Evolutionary conservation across 1,140 invertebrate genomes (phyloP), one percentile per base, ranked within the genome.

Genomic region (Tetraneura akinire): DNA sequence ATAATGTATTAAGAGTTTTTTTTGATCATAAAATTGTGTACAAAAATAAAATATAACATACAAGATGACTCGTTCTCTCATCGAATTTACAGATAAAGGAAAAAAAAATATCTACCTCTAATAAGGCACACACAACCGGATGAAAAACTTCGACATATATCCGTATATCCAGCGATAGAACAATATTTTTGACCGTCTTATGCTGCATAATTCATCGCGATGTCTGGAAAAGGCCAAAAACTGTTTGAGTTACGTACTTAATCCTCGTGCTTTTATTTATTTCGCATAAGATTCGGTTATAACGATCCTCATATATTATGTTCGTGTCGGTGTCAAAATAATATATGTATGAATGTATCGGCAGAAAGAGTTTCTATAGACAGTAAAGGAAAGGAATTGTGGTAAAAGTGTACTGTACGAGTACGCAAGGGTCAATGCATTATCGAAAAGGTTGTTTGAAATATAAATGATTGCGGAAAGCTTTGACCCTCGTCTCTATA

Each of bases 381-480:
- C 8, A 37, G 32, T n/a, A n/a, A 37, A 8, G 8, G 32, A 37
- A 37, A 37, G 23, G 23, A 37, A 2, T 14, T 0, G 10, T 21
- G 21, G 37, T 18, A 42, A 45, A 1, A 21, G 32, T n/a, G n/a
- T n/a, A 47, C 10, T 13, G 45, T 8, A 11, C 1, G 11, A 1
- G 10, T 47, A 9, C n/a, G 1, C 21, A 68, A 14, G 13, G 37
- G 64, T 68, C 70, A 49, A n/a, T 73, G 18, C 47, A 51, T 73
- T 29, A 74, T 57, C 51, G 71, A 74, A 21, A 29, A 37, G 47
- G 49, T 55, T n/a, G 71, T 57, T 74, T 32, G 71, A 55, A 74
- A 74, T 74, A 74, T 74, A 74, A 74, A 74, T 74, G 71, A 57
- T 76, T 18, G 21, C 32, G 18, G 51, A 32, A 76, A 76, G 37